Conservation (phyloP, 2,888 invertebrate species). For the Tillus elongatus region DNA sequence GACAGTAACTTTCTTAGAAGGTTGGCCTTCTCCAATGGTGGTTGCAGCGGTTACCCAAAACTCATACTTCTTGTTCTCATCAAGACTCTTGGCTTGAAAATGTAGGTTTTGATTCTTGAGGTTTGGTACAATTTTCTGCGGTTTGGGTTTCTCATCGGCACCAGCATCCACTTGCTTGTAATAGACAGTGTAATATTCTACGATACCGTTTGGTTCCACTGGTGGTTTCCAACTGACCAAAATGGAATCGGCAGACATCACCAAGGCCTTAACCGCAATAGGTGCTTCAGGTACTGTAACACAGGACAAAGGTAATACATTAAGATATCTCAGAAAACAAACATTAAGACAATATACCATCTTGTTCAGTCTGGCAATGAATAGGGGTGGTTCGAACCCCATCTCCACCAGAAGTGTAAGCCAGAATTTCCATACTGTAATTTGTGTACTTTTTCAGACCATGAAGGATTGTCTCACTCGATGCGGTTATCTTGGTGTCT, state of each 20-base stretch:
- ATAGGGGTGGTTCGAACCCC: constrained; percentile 81
- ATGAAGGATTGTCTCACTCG: constrained; percentile 86
- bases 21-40: constrained; percentile 87
- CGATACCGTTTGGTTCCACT: constrained; percentile 83
- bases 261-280: constrained; percentile 83
- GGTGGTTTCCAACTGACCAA: constrained; percentile 92
- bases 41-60: constrained; percentile 95
- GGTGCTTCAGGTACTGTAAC: constrained; percentile 85
- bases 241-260: constrained; percentile 86
- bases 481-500: constrained; percentile 85
- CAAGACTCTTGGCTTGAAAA: constrained; percentile 77
- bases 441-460: constrained; percentile 91
- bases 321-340: constrained; percentile 5
- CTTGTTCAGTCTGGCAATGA: constrained; percentile 91
- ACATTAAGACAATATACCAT: constrained; percentile 53
- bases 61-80: constrained; percentile 74
- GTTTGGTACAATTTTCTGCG: constrained; percentile 71
- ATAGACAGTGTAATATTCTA: constrained; percentile 89
- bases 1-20: constrained; percentile 77
- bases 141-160: constrained; percentile 49
- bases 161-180: constrained; percentile 50
- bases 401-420: constrained; percentile 91
- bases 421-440: constrained; percentile 93
- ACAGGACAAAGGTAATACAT: constrained; percentile 11
- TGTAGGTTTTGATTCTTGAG: constrained; percentile 58